phyloP scores from a whole-genome alignment of 2,113 vertebrate genomes.

The Setophaga petechia region DNA sequence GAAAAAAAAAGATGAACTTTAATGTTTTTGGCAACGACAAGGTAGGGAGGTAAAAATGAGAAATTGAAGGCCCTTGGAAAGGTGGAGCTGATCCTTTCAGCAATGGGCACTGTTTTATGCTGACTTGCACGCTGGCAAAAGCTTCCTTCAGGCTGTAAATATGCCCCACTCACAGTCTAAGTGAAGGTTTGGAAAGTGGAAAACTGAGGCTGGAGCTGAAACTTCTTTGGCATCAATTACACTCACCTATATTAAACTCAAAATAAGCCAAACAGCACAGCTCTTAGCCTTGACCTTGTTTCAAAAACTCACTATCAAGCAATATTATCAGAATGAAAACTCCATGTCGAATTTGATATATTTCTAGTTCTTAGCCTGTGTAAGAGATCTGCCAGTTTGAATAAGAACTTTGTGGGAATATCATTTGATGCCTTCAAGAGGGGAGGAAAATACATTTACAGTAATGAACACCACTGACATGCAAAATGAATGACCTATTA shows the following conservation, averaged over 20 bases:
- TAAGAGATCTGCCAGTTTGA: not conserved
- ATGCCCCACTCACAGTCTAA: not conserved
- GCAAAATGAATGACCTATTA: conserved; percentile 29
- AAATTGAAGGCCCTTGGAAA: not conserved
- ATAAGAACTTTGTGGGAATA: conserved; percentile 14
- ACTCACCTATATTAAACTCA: not conserved
- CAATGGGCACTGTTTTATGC: not conserved
- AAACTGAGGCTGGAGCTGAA: not conserved
- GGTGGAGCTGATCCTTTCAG: not conserved
- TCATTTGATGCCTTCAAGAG: not conserved
- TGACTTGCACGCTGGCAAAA: not conserved
- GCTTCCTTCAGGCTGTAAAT: not conserved
- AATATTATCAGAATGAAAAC: not conserved
- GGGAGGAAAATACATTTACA: not conserved
- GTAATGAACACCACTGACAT: conserved; percentile 19
- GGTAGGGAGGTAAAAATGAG: not conserved
- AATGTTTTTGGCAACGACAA: not conserved
- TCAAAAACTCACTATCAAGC: not conserved
- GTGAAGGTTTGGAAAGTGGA: not conserved
- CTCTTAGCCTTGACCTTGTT: not conserved
- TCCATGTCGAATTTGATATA: not conserved
- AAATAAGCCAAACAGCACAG: not conserved
- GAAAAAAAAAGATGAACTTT: not conserved
- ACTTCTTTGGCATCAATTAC: not conserved
- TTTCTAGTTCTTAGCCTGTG: not conserved